Evolutionary conservation across 2,113 vertebrate species (phyloP).

Genomic region (Forbesichthys agassizii): DNA sequence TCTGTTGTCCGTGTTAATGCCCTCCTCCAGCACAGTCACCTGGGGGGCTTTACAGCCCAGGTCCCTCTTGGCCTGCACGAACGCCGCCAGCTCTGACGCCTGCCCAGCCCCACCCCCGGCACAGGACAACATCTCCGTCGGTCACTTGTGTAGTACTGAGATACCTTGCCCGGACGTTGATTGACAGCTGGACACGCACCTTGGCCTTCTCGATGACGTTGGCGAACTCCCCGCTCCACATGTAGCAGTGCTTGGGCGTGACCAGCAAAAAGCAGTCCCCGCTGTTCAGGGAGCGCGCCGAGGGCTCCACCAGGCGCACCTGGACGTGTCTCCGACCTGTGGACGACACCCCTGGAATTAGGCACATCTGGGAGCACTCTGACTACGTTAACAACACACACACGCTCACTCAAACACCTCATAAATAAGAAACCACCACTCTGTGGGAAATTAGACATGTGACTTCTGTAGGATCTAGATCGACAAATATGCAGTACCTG

Average conservation of each 20-base stretch:
- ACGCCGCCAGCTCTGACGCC: conserved; percentile 80
- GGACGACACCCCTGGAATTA: conserved; percentile 1
- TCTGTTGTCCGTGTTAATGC: conserved; percentile 76
- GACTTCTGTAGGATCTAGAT: too few relatives aligned
- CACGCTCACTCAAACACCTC: neutral
- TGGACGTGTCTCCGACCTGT: conserved; percentile 80
- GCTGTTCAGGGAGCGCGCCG: conserved; percentile 77
- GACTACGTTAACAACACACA: neutral
- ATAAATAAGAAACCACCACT: neutral
- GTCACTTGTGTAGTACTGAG: neutral
- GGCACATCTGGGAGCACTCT: neutral
- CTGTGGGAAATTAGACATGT: too few relatives aligned
- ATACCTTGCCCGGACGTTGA: too few relatives aligned
- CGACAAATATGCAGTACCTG: too few relatives aligned
- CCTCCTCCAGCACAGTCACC: conserved; percentile 79
- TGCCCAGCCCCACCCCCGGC: conserved; percentile 29
- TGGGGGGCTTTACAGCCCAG: conserved; percentile 79
- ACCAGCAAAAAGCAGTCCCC: conserved; percentile 82
- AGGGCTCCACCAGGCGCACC: conserved; percentile 78
- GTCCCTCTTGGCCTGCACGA: conserved; percentile 79
- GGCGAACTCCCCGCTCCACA: conserved; percentile 82
- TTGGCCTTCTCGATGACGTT: conserved; percentile 83
- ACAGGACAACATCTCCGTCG: conserved; percentile 15
- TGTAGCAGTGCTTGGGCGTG: conserved; percentile 77
- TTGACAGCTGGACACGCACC: conserved; percentile 48